Conservation (phyloP, 2,797 vertebrate species). For the Florisuga fusca region DNA sequence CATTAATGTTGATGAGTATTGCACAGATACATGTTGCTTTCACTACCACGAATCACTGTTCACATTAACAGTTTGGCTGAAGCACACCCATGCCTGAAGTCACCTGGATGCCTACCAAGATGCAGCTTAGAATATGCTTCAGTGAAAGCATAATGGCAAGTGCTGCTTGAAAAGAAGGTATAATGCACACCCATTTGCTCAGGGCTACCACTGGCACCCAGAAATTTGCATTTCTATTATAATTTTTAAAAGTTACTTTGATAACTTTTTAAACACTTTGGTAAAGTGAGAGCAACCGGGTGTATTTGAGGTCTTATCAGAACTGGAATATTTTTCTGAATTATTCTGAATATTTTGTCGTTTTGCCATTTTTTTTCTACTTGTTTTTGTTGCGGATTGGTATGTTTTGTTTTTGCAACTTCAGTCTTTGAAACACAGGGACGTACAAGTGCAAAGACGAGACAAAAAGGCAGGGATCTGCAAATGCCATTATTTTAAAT, state of each 20-base stretch:
- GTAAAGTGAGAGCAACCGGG: not conserved
- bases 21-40: not conserved
- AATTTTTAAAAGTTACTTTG: not conserved
- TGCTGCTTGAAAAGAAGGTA: not conserved
- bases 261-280: no score
- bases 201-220: fast-evolving
- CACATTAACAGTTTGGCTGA: not conserved
- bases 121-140: not conserved
- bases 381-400: not conserved
- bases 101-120: not conserved
- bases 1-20: not conserved
- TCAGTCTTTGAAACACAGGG: not conserved
- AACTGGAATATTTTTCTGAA: not conserved
- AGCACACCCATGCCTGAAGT: not conserved
- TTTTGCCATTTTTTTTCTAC: no score
- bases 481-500: not conserved
- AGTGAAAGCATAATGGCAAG: not conserved
- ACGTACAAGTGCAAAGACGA: not conserved
- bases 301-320: not conserved
- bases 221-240: not conserved
- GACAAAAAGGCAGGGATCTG: fast-evolving
- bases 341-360: not conserved
- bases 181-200: not conserved
- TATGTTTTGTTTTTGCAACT: not conserved
- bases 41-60: not conserved